phyloP scores from a whole-genome alignment of 2,888 invertebrate species.

The Phaonia tiefii region DNA sequence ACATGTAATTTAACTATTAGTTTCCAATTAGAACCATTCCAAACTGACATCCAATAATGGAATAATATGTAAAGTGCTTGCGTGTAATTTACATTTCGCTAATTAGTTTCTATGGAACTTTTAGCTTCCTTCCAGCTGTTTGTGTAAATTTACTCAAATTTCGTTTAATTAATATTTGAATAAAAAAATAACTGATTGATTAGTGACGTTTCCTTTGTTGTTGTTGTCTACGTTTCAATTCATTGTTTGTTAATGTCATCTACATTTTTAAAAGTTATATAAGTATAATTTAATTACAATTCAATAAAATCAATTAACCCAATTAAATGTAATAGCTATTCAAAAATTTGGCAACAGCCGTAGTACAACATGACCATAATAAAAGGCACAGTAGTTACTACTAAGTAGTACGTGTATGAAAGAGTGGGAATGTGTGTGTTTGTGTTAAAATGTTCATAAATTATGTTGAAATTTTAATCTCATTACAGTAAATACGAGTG shows the following conservation, averaged over 20 bases:
- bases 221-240: background rate
- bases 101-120: no score
- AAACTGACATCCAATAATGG: no score
- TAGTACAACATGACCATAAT: background rate
- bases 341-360: conserved; percentile 51
- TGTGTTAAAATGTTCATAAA: conserved; percentile 27
- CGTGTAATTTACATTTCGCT: no score
- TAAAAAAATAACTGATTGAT: no score
- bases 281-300: conserved; percentile 1
- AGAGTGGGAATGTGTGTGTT: background rate
- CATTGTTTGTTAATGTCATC: background rate
- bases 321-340: conserved; percentile 49
- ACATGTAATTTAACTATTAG: no score
- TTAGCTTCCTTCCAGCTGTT: no score
- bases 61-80: no score
- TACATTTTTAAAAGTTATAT: background rate
- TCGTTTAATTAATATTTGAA: no score
- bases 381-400: background rate
- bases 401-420: no score
- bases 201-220: background rate
- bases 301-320: conserved; percentile 55
- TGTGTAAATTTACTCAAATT: no score
- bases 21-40: no score
- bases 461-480: conserved; percentile 48
- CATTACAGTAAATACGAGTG: conserved; percentile 48